Percentiles rank a stretch among this genome's conserved stretches.
phyloP scores from a whole-genome alignment of 2,113 vertebrate species.

The Orthonyx spaldingii region DNA sequence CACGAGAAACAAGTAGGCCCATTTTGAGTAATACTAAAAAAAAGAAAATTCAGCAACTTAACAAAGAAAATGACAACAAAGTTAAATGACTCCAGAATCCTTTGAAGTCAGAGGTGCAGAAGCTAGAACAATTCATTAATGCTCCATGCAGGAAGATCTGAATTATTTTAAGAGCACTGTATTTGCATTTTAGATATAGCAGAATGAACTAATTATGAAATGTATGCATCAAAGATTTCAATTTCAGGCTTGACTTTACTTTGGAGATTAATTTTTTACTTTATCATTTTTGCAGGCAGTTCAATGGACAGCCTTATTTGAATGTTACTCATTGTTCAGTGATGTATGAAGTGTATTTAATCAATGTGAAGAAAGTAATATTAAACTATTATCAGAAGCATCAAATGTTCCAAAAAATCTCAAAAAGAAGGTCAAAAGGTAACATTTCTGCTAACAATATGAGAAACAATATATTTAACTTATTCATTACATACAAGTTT shows the following conservation, averaged over 20 bases:
- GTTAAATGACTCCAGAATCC: neutral
- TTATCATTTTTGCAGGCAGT: conserved; percentile 77
- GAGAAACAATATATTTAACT: conserved; percentile 71
- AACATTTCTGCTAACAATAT: conserved; percentile 64
- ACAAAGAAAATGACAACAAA: neutral
- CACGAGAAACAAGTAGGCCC: neutral
- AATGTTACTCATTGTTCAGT: conserved; percentile 75
- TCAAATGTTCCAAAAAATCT: conserved; percentile 70
- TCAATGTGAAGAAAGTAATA: conserved; percentile 76
- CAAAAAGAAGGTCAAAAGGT: conserved; percentile 74
- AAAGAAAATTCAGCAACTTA: neutral
- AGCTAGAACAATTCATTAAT: conserved; percentile 48
- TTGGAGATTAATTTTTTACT: conserved; percentile 81
- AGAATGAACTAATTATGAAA: conserved; percentile 82
- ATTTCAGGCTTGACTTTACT: conserved; percentile 88
- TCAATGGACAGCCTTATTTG: conserved; percentile 73
- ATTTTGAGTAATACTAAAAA: neutral
- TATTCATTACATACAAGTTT: conserved; percentile 56
- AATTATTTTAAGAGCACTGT: conserved; percentile 63
- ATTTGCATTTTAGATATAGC: conserved; percentile 72
- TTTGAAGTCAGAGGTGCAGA: neutral
- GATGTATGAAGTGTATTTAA: conserved; percentile 80
- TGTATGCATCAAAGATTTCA: conserved; percentile 86
- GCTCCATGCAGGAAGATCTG: conserved; percentile 26
- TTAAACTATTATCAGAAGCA: conserved; percentile 74